A percentile compares a stretch with the other conserved stretches of the same genome.
Conservation (phyloP, 2,113 vertebrate genomes). For the Bucco capensis region DNA sequence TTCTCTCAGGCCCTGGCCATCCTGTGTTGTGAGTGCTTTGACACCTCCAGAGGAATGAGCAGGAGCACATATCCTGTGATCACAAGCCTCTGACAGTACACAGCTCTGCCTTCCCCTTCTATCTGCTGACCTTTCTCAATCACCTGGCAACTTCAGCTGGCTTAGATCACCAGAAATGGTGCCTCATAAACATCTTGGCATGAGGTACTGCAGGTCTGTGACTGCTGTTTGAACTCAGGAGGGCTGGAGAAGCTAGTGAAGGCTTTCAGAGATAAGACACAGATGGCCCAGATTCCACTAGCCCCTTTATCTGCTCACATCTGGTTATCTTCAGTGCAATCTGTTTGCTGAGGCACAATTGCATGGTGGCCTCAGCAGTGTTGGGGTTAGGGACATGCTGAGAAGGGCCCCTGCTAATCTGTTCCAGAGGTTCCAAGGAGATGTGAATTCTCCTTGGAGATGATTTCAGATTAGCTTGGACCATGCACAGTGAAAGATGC, state of each 20-base stretch:
- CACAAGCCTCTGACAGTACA: background rate
- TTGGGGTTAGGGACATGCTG: background rate
- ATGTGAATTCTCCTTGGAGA: background rate
- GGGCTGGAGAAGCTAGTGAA: background rate
- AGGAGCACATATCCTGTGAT: background rate
- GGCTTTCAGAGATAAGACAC: background rate
- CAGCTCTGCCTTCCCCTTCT: background rate
- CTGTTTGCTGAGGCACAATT: background rate
- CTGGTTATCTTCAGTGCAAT: conserved; percentile 14
- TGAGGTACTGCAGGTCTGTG: background rate
- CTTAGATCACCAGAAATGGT: background rate
- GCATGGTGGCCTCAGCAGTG: background rate
- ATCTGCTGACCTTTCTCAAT: background rate
- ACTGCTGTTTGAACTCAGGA: background rate
- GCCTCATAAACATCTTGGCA: conserved; percentile 8
- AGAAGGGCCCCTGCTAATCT: background rate
- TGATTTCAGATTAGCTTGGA: background rate
- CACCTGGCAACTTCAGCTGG: background rate
- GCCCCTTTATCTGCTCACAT: conserved; percentile 25
- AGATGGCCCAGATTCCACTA: background rate
- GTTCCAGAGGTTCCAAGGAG: background rate
- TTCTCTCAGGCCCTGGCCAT: background rate
- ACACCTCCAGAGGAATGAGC: background rate
- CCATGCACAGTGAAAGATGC: background rate
- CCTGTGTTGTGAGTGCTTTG: background rate